Conservation (phyloP, 2,888 invertebrate species). For the Xylota segnis region DNA sequence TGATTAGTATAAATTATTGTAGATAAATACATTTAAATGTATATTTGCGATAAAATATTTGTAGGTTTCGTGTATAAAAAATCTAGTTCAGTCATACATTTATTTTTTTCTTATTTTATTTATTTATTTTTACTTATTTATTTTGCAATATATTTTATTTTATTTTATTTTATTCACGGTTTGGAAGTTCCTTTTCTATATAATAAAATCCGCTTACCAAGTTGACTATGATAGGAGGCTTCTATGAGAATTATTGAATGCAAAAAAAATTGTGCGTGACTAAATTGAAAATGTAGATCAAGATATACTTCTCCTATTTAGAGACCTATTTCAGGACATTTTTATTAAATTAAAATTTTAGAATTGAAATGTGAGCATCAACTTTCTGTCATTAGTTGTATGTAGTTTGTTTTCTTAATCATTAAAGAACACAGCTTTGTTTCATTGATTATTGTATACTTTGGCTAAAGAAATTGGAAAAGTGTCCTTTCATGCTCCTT, state of each 20-base stretch:
- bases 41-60: slow-evolving; percentile 48
- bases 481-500: no score
- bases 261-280: slow-evolving; percentile 41
- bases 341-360: no score
- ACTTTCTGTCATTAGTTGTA: no score
- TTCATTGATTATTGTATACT: no score
- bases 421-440: no score
- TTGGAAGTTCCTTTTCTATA: slow-evolving; percentile 66
- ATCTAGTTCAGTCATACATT: slow-evolving; percentile 45
- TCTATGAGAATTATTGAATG: not conserved
- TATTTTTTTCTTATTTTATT: slow-evolving; percentile 14
- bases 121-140: slow-evolving; percentile 8
- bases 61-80: slow-evolving; percentile 53
- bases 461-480: no score
- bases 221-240: not conserved
- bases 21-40: slow-evolving; percentile 57
- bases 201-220: not conserved
- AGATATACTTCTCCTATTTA: no score
- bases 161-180: slow-evolving; percentile 48
- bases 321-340: no score
- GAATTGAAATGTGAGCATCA: no score
- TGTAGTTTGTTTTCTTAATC: no score
- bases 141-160: slow-evolving; percentile 3
- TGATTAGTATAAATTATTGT: slow-evolving; percentile 52
- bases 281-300: slow-evolving; percentile 6